phyloP scores from a whole-genome alignment of 2,113 vertebrate genomes.

The Balaeniceps rex region DNA sequence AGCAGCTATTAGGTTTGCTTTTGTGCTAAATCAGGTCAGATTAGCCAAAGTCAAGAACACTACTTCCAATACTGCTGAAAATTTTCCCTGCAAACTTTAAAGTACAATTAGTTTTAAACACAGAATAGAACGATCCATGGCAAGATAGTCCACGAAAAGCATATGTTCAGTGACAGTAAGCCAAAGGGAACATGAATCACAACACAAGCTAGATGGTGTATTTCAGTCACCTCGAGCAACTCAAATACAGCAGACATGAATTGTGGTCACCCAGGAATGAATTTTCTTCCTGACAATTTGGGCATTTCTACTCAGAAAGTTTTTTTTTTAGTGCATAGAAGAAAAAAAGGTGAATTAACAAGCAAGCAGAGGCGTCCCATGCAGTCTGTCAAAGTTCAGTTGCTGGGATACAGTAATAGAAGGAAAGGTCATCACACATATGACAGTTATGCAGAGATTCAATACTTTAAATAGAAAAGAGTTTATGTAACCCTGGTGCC shows the following conservation, averaged over 20 bases:
- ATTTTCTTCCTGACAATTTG: not conserved
- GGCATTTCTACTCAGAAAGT: not conserved
- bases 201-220: not conserved
- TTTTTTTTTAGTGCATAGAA: not conserved
- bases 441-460: not conserved
- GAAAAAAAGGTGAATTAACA: not conserved
- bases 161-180: not conserved
- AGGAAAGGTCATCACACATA: not conserved
- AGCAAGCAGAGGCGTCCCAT: not conserved
- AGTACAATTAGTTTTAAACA: not conserved
- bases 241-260: not conserved
- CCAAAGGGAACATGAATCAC: not conserved
- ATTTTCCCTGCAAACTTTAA: not conserved
- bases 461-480: constrained; percentile 18
- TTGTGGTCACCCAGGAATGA: not conserved
- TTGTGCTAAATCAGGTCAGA: not conserved
- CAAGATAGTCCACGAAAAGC: not conserved
- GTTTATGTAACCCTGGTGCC: not conserved
- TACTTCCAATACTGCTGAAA: not conserved
- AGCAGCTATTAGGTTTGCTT: not conserved
- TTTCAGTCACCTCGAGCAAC: not conserved
- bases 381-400: not conserved
- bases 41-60: not conserved
- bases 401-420: not conserved
- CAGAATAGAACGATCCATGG: not conserved